phyloP scores from a whole-genome alignment of 2,888 invertebrate species.

The Pogonocherus hispidulus region DNA sequence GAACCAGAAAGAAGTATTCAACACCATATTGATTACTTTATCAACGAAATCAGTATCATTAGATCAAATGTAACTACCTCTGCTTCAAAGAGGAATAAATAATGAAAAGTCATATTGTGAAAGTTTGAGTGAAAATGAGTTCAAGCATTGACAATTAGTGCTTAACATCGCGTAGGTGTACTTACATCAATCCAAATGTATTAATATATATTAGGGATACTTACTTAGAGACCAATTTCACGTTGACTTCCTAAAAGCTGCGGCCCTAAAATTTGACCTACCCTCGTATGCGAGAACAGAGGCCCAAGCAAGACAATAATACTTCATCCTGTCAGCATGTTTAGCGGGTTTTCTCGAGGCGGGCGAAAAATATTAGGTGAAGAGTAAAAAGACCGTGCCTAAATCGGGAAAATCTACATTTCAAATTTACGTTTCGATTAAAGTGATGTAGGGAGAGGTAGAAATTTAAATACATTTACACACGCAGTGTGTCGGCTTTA shows the following conservation, averaged over 20 bases:
- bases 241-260: too few species aligned
- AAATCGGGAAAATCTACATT: conserved; percentile 4
- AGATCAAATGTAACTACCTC: too few species aligned
- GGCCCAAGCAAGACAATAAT: not conserved
- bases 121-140: not conserved
- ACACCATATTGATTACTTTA: too few species aligned
- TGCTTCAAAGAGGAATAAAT: too few species aligned
- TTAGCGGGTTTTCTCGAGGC: not conserved
- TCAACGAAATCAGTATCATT: too few species aligned
- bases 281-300: not conserved
- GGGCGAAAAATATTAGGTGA: not conserved
- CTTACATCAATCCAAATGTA: too few species aligned
- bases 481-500: not conserved
- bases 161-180: not conserved
- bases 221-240: too few species aligned
- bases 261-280: not conserved
- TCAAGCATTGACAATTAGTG: not conserved
- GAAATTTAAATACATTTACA: conserved; percentile 2
- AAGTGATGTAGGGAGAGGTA: not conserved
- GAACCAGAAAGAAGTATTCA: too few species aligned
- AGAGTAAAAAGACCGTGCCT: not conserved
- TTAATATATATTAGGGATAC: too few species aligned
- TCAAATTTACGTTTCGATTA: conserved; percentile 4
- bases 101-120: too few species aligned
- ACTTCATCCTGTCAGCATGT: not conserved